Conservation (phyloP, 92 coral and sea anemone genomes). For the Heteractis magnifica region DNA sequence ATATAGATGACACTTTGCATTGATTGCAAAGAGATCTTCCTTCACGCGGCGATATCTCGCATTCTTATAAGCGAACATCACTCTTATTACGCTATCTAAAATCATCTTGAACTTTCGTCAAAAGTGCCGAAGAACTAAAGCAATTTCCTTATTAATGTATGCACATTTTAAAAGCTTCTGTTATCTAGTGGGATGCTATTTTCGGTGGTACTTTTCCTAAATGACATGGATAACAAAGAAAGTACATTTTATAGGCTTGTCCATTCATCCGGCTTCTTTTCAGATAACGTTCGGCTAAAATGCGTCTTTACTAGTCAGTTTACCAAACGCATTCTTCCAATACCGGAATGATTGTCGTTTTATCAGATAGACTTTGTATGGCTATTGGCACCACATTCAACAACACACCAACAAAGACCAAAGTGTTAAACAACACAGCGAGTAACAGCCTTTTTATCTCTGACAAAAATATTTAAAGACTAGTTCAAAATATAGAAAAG, state of each 20-base stretch:
- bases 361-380: not conserved
- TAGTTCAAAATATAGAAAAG: not conserved
- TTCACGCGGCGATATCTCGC: not conserved
- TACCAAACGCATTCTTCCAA: constrained; percentile 1
- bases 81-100: not conserved
- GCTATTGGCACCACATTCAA: not conserved
- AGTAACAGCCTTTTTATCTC: not conserved
- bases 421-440: not conserved
- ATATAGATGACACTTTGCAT: not conserved
- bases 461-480: not conserved
- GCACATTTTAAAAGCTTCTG: not conserved
- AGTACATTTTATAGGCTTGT: not conserved
- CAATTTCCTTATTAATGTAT: not conserved
- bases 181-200: not conserved
- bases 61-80: not conserved
- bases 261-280: not conserved
- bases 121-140: not conserved
- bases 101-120: constrained; percentile 2
- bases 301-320: not conserved
- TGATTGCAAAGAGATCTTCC: not conserved
- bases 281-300: not conserved
- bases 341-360: not conserved
- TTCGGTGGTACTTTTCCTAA: not conserved
- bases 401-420: not conserved
- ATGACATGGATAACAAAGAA: not conserved